Base-by-base conservation (phyloP, 2,113 vertebrate genomes). In the Ceyx margarethae region DNA sequence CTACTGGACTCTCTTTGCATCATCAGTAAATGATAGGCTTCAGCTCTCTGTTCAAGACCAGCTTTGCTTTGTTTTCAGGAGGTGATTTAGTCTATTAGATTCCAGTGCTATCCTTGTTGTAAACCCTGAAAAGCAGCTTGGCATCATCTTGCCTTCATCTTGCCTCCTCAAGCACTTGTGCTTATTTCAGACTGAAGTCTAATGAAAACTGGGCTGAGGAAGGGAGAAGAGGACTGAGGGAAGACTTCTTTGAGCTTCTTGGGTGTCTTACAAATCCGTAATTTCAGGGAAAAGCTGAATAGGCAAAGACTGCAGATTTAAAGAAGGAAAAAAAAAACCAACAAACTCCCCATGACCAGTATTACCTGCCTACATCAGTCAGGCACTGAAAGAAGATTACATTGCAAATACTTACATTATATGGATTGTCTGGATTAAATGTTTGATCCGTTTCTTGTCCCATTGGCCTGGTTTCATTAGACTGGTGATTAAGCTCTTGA, bases 371-470 rank as follows among this genome's bases (percentile, higher is more conserved):
- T 29, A 13, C 50, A 64, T 9, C 20, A 45, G 37, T 35, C 0
- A 0, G 33, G 23, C 53, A 72, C 56, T 37, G 25, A 58, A 69
- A 48, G 33, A 57, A 73, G 29, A 33, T 77, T 25, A 43, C 25
- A 43, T 19, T 64, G 54, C 11, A 35, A 62, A 73, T 74, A 95
- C 99, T 98, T 97, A 99, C 99, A 2, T 99, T 98, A 61, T 99
- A 99, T 25, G 99, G 99, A 89, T 99, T 99, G 60, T 99, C 98
- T 2, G 99, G 98, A 86, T 99, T 99, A 95, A 97, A 98, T 2
- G 95, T 93, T 29, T 97, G 97, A 29, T 97, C 96, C 0, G 85
- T 96, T 61, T 98, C 97, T 68, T 98, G 97, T 65, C 82, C 83
- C 71, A 93, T 46, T 51, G 97, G 96, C 68, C 88, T 90, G 51